These are phyloP conservation scores for Salticus scenicus DNA, from an alignment of 2,888 invertebrate species.

Conservation along the genomic window DNA sequence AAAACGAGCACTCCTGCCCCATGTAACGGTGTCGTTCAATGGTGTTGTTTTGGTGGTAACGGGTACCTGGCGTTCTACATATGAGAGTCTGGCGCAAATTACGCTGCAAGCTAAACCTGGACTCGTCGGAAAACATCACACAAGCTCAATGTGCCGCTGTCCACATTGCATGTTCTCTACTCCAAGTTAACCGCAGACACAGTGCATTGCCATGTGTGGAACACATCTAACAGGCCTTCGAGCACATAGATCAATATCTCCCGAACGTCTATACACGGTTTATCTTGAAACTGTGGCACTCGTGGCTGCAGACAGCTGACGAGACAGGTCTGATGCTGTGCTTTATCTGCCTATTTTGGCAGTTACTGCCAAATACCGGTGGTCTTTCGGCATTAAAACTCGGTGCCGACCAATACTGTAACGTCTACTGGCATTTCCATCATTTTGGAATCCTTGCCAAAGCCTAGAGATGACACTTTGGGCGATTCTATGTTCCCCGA, in stretches of 20 bases:
- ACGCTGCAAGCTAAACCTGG: neutral
- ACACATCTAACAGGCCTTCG: slow-evolving; percentile 12
- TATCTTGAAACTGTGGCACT: slow-evolving; percentile 23
- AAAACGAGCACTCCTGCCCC: neutral
- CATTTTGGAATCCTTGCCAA: slow-evolving; percentile 22
- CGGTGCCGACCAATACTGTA: slow-evolving; percentile 22
- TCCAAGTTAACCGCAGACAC: neutral
- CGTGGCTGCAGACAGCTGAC: slow-evolving; percentile 1
- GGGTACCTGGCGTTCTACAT: slow-evolving; percentile 16
- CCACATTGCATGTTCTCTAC: slow-evolving; percentile 14
- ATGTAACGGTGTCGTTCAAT: slow-evolving; percentile 17
- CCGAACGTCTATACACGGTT: slow-evolving; percentile 11
- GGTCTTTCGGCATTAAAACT: slow-evolving; percentile 21
- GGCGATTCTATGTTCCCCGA: slow-evolving; percentile 8
- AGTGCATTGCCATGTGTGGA: slow-evolving; percentile 20
- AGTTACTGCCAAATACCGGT: slow-evolving; percentile 25
- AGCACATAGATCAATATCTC: slow-evolving; percentile 9
- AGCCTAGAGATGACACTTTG: slow-evolving; percentile 5
- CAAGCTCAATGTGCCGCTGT: slow-evolving; percentile 11
- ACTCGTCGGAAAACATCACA: slow-evolving; percentile 16
- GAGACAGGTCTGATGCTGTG: slow-evolving; percentile 31
- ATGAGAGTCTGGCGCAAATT: neutral
- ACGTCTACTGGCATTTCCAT: slow-evolving; percentile 24
- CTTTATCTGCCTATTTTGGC: slow-evolving; percentile 4
- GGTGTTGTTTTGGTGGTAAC: slow-evolving; percentile 17